Evolutionary conservation across 2,113 vertebrate species (phyloP), one percentile per base, ranked within the genome.

Genomic region (Ardeotis arabs): DNA sequence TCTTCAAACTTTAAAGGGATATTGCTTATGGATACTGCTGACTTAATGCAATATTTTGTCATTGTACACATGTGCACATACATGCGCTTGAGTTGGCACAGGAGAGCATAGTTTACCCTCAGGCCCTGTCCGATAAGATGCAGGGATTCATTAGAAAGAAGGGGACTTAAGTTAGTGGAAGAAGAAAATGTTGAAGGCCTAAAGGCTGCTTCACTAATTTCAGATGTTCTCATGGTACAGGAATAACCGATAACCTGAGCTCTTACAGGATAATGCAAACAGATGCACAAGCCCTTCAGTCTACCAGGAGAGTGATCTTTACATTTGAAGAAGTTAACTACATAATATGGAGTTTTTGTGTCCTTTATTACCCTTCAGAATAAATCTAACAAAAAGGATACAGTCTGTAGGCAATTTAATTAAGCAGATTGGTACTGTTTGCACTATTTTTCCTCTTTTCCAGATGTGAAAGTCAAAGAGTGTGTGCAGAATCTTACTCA

Each of bases 391-490:
- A 2, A 50, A 91, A 60, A 79, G 1, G 12, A 56, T 37, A 28
- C 8, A 60, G 24, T 41, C 14, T 70, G 5, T 50, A 13, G 23
- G 14, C 27, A 80, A 67, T 29, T 27, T 58, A 69, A 33, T 83
- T 59, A 64, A 67, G 27, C 14, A 60, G 49, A 24, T 33, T 12
- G 6, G 3, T 78, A 45, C 9, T 22, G 4, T 47, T 60, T 6
- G 6, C 22, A 21, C 13, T 47, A 23, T 45, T 78, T 67, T 79
- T 39, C 12, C 76, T 58, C 10, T 58, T 39, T 94, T 96, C 29
- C 67, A 98, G 98, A 83, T 12, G 5, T 97, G 19, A 97, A 91
- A 86, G 41, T 98, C 45, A 97, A 96, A 86, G 95, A 97, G 6
- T 95, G 95, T 75, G 47, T 98, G 60, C 58, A 77, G 87, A 98